These are phyloP conservation scores for human (Homo sapiens) DNA, from an alignment of 2,113 vertebrate genomes.

Conservation along the genomic window DNA sequence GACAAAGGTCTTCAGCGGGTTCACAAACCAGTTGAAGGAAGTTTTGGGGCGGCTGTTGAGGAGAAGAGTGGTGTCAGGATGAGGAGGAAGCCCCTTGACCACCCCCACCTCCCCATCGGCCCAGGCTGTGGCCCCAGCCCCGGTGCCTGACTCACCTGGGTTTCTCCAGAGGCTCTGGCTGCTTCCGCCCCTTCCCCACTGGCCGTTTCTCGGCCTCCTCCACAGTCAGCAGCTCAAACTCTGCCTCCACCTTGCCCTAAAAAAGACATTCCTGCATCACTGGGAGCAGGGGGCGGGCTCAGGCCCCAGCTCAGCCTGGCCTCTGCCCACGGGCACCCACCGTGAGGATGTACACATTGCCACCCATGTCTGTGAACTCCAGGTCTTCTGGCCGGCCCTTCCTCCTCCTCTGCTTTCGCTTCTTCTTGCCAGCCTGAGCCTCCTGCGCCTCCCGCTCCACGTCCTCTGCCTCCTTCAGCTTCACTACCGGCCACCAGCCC, in stretches of 20 bases:
- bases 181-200: conserved; percentile 91
- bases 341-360: conserved; percentile 89
- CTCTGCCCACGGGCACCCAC: conserved; percentile 73
- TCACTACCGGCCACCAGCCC: conserved; percentile 95
- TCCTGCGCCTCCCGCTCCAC: conserved; percentile 88
- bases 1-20: conserved; percentile 94
- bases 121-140: rapidly evolving
- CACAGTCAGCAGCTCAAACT: conserved; percentile 91
- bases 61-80: neutral
- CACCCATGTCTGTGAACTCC: conserved; percentile 88
- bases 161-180: conserved; percentile 95
- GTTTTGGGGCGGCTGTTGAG: conserved; percentile 91
- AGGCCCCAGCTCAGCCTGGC: neutral
- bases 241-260: conserved; percentile 96
- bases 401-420: conserved; percentile 81
- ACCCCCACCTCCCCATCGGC: rapidly evolving
- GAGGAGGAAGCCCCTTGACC: neutral
- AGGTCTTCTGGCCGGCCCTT: conserved; percentile 87
- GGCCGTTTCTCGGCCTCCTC: conserved; percentile 93
- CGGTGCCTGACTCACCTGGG: conserved; percentile 87
- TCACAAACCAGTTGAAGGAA: conserved; percentile 94
- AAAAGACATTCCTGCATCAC: neutral
- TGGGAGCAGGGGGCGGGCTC: neutral
- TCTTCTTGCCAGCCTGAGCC: conserved; percentile 78
- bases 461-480: conserved; percentile 89